These are phyloP conservation scores for Tichodroma muraria DNA, from an alignment of 2,113 vertebrate genomes.

Conservation along the genomic window DNA sequence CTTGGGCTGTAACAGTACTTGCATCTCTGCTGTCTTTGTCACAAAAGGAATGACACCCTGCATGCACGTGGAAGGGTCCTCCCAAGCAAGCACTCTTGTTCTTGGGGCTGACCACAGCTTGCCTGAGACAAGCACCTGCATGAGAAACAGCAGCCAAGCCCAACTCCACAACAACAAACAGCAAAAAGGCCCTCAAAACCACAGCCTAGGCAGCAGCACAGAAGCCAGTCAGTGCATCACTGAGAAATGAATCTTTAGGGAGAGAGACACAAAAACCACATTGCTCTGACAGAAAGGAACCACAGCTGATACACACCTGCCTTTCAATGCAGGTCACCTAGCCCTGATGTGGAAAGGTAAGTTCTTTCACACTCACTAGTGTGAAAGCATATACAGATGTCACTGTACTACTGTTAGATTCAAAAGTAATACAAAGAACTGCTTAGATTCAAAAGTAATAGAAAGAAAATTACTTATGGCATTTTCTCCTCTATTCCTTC, in stretches of 20 bases:
- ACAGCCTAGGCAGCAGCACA: accelerated
- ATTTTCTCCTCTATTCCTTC: not conserved
- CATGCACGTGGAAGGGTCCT: accelerated
- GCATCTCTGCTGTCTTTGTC: not conserved
- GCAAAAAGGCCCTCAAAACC: not conserved
- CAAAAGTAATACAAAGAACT: not conserved
- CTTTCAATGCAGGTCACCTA: not conserved
- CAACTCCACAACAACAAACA: not conserved
- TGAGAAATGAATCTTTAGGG: not conserved
- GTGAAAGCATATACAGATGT: not conserved
- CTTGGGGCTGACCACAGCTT: not conserved
- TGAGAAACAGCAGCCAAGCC: not conserved
- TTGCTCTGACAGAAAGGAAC: not conserved
- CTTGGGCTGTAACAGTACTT: not conserved
- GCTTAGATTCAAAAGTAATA: not conserved
- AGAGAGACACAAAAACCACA: not conserved
- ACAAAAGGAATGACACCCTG: not conserved
- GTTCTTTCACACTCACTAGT: not conserved
- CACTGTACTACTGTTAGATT: not conserved
- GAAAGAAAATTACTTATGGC: not conserved
- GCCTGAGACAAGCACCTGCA: no score
- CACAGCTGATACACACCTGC: not conserved
- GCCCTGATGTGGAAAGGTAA: not conserved
- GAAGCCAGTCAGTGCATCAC: accelerated
- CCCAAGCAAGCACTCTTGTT: not conserved